Base-by-base conservation (phyloP, 2,888 invertebrate genomes). In the Meiosimyza platycephala region DNA sequence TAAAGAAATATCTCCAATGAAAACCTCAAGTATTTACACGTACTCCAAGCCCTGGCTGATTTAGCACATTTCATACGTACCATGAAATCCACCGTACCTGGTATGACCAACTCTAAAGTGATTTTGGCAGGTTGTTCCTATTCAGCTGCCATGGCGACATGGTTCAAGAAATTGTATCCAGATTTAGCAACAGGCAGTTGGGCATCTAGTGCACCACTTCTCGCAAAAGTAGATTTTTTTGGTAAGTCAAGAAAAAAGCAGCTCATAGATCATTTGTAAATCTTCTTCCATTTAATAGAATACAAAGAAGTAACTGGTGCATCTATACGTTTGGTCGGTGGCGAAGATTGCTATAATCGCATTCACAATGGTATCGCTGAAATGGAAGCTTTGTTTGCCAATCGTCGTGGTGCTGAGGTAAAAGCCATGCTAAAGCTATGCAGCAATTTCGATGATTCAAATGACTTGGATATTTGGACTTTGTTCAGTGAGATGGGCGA, bases 21-120 rank as follows among this genome's bases (percentile, higher is more conserved):
- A 76, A 92, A 90, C 80, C 83, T 93, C 12, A 88, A 90, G 64
- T 92, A 90, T 80, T 83, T 93, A 16, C 90, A 88, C 82, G 90
- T 91, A 0, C 91, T 90, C 69, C 92, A 92, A 80, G 91, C 92
- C 0, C 82, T 93, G 15, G 92, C 91, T 0, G 93, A 93, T 81
- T 86, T 92, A 15, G 92, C 92, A 0, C 88, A 90, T 80, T 92
- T 92, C 78, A 92, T 93, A 72, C 81, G 83, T 15, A 85, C 88
- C 4, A 81, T 89, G 74, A 89, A 89, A 79, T 80, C 83, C 33
- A 80, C 77, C 3, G 79, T 82, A 52, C 80, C 83, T 0, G 85
- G 83, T 5, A 79, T 88, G 28, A 75, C 78, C 28, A 80, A 88
- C n/a, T 87, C 89, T 6, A 87, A 85, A 63, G 88, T 87, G 0